Base-by-base conservation (phyloP, 2,888 invertebrate species). In the Lingula anatina region DNA sequence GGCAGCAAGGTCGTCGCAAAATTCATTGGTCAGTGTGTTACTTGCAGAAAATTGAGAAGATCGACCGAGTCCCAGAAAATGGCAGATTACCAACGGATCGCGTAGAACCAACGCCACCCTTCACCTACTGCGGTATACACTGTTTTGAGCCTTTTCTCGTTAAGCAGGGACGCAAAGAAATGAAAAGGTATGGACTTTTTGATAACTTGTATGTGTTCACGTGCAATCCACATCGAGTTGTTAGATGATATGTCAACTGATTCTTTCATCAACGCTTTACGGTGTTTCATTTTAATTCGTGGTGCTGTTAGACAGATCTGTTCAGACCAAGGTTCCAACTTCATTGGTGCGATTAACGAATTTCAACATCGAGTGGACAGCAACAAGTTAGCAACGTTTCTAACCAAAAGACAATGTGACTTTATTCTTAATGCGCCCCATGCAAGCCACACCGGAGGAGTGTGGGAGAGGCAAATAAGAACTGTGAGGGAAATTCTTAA, bases 101-200 rank as follows among this genome's bases (percentile, higher is more conserved):
- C 1, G 39, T 56, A 4, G 53, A 53, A 25, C 41, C 57, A 12
- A 42, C 46, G 7, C 59, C 60, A 31, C 59, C 61, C 9, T 65
- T 65, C 41, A 56, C 54, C 2, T 54, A 54, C 40, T 49, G 53
- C 45, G 60, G 59, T 7, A 49, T 61, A 35, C 61, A 65, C 42
- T 61, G 56, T 47, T 65, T 66, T 47, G 64, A 62, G 7, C 62
- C 61, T 7, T 64, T 57, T n/a, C 18, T 47, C 2, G 50, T 57
- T 0, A 63, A 61, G 44, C 45, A 55, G 35, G 59, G 63, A n/a
- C 54, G 63, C 1, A 60, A 55, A 37, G 61, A 59, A 46, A 9
- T 57, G 2, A 64, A 61, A 49, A 46, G 59, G 12, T 62, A 60
- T 55, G 61, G 60, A 3, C 44, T 62, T 0, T n/a, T 36, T 66